Evolutionary conservation across 2,888 invertebrate species (phyloP), one percentile per base, ranked within the genome.

Genomic region (Temnothorax unifasciatus): DNA sequence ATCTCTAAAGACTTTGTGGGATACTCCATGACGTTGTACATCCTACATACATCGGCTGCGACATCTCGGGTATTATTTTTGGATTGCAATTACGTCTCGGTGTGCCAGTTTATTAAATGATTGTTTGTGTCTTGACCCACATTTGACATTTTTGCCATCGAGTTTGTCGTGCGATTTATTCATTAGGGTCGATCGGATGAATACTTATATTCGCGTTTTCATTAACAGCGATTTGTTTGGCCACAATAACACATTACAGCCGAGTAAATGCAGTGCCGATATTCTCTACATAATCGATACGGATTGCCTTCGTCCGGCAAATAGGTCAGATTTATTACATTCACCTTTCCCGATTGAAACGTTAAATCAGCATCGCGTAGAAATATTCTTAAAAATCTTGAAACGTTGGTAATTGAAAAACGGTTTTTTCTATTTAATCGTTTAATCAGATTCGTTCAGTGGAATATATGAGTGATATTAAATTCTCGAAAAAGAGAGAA

Each of bases 81-180:
- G 74, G n/a, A 79, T 18, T 15, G 74, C 34, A 59, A 21, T 44
- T 25, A 54, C 9, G 47, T 15, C 21, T 64, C 38, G 47, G n/a
- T 13, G 25, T 13, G 44, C 13, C 25, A 29, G 21, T 5, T 34
- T 34, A 38, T 59, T 59, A 25, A 79, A 34, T 71, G 47, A 71
- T 79, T 54, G 66, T 73, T 54, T 66, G 29, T 25, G 21, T 75
- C 18, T 63, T n/a, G 57, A 57, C 50, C 79, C 59, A 59, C 25
- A 50, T 59, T 79, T 59, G 74, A 59, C 25, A 50, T 59, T 79
- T 59, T 79, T 9, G 74, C 18, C 29, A 2, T 11, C 74, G 47
- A 59, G 21, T 59, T 73, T 34, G n/a, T 5, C 52, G 47, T 18
- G 47, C 74, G 59, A 81, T 81, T 81, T 81, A 81, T 81, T 81